Evolutionary conservation across 2,113 vertebrate genomes (phyloP).

Genomic region (Ceyx cyanopectus): DNA sequence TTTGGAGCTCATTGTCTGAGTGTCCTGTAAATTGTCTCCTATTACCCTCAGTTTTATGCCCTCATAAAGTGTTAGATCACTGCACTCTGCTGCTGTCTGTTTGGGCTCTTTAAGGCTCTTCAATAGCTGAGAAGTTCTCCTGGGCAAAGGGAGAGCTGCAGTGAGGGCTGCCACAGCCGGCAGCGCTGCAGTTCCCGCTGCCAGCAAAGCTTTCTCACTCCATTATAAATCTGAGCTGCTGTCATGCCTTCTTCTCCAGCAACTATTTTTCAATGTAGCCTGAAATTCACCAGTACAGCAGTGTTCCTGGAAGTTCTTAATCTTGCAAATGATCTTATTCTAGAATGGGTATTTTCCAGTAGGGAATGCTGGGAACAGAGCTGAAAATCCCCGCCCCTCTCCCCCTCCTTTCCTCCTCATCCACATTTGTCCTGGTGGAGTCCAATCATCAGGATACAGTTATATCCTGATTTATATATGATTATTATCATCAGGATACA

Average conservation of each 20-base stretch:
- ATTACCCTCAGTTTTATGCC: background rate
- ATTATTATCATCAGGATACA: no score
- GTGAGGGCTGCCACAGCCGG: background rate
- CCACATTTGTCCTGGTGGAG: background rate
- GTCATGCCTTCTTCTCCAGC: background rate
- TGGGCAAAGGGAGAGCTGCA: background rate
- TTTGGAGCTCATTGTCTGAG: background rate
- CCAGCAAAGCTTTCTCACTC: slow-evolving; percentile 1
- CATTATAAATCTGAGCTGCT: background rate
- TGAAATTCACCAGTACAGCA: background rate
- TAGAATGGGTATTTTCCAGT: background rate
- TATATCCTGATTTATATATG: no score
- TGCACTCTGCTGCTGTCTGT: background rate
- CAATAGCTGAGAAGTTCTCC: background rate
- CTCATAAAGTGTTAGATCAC: background rate
- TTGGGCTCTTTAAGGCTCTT: background rate
- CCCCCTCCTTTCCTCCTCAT: no score
- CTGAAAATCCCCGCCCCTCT: background rate
- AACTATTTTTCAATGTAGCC: background rate
- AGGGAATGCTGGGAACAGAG: background rate
- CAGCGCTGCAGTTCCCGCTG: background rate
- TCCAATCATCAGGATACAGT: background rate
- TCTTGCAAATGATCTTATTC: background rate
- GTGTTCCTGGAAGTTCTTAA: background rate
- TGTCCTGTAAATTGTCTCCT: background rate